These are phyloP conservation scores for Drosophila pseudoananassae DNA, from an alignment of 1,140 invertebrate genomes.

Conservation along the genomic window DNA sequence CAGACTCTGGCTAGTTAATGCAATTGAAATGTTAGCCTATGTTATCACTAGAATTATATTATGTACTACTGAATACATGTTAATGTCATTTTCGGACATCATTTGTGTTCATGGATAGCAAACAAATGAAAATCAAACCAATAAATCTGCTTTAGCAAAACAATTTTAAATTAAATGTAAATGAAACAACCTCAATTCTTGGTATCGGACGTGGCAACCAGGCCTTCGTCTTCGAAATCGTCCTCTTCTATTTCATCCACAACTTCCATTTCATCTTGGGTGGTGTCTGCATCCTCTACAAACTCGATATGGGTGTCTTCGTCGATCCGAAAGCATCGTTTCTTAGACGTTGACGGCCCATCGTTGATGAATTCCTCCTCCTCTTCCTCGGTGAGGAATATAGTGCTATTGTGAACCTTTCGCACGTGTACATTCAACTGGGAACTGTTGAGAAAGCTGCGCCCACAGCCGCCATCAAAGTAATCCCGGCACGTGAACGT, in stretches of 20 bases:
- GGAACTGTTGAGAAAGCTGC: conserved; percentile 31
- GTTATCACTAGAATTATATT: conserved; percentile 50
- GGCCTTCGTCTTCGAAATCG: not conserved
- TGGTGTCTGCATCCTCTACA: conserved; percentile 7
- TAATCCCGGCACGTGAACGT: conserved; percentile 44
- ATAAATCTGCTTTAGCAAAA: conserved; percentile 66
- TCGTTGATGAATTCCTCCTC: conserved; percentile 19
- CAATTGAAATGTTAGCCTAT: conserved; percentile 69
- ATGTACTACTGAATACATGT: conserved; percentile 58
- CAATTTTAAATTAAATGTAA: conserved; percentile 16
- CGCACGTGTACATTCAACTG: conserved; percentile 56
- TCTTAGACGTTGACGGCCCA: conserved; percentile 40
- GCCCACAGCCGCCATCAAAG: conserved; percentile 50
- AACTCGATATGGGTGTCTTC: conserved; percentile 48
- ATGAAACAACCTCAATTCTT: conserved; percentile 6
- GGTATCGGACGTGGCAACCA: not conserved
- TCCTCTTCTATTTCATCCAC: conserved; percentile 5
- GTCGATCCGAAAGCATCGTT: conserved; percentile 33
- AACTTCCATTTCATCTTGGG: conserved; percentile 14
- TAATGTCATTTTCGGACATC: conserved; percentile 71
- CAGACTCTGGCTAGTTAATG: conserved; percentile 72
- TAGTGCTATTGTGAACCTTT: conserved; percentile 44
- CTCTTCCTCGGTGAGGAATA: conserved; percentile 36
- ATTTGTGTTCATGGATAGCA: conserved; percentile 74
- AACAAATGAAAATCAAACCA: conserved; percentile 58